These are phyloP conservation scores for Sylvilagus bachmani DNA, from an alignment of 2,113 vertebrate species.

Conservation along the genomic window DNA sequence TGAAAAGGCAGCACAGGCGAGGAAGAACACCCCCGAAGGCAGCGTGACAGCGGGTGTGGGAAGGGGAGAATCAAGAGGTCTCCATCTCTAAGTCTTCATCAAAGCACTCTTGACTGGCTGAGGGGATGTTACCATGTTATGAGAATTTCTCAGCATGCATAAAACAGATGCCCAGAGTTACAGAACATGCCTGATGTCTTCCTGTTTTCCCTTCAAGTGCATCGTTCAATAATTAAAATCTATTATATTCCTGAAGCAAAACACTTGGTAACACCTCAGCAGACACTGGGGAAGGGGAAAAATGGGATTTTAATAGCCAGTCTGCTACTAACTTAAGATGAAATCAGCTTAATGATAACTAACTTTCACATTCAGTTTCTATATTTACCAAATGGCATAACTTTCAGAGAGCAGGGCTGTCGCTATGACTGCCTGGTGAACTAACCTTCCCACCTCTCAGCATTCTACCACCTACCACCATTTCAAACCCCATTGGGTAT, in stretches of 20 bases:
- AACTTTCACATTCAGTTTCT: slow-evolving; percentile 60
- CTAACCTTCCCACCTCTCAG: not conserved
- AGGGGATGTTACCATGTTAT: not conserved
- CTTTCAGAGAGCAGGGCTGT: not conserved
- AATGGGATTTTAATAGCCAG: slow-evolving; percentile 58
- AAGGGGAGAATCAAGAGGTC: not conserved
- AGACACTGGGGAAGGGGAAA: slow-evolving; percentile 40
- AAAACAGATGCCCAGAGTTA: not conserved
- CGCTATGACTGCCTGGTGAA: not conserved
- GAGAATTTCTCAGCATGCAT: not conserved
- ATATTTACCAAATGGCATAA: slow-evolving; percentile 53
- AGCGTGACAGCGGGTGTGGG: not conserved
- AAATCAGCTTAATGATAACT: slow-evolving; percentile 64
- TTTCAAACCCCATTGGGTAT: not conserved
- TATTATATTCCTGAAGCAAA: slow-evolving; percentile 67
- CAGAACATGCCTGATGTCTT: not conserved
- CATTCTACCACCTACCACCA: not conserved
- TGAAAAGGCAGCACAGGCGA: not conserved
- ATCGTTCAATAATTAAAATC: slow-evolving; percentile 62
- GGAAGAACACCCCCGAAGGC: not conserved
- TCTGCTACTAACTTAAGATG: slow-evolving; percentile 43
- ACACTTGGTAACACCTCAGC: slow-evolving; percentile 60
- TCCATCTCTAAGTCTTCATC: not conserved
- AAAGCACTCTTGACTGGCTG: not conserved
- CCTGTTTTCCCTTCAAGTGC: slow-evolving; percentile 58